Evolutionary conservation across 2,888 invertebrate genomes (phyloP).

Genomic region (Tiliacea aurago): DNA sequence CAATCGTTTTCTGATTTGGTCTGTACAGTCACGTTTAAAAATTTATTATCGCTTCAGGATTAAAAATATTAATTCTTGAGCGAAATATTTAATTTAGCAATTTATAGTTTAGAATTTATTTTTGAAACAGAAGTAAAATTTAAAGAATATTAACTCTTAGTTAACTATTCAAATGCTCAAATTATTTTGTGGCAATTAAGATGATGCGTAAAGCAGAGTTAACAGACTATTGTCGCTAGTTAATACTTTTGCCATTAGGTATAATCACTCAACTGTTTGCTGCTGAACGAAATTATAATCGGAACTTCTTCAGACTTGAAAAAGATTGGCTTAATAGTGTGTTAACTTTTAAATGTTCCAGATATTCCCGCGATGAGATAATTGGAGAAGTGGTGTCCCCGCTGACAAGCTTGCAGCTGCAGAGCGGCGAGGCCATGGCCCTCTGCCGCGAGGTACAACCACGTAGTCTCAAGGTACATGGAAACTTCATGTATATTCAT

Average conservation of each 20-base stretch:
- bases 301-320: not conserved
- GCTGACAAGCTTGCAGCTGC: constrained; percentile 94
- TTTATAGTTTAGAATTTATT: too few relatives aligned
- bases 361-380: constrained; percentile 99
- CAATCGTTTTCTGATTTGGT: not conserved
- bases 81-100: too few relatives aligned
- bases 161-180: not conserved
- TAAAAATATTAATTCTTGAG: too few relatives aligned
- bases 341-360: constrained; percentile 81
- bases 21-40: not conserved
- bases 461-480: constrained; percentile 95
- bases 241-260: too few relatives aligned
- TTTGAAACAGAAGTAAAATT: too few relatives aligned
- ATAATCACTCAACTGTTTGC: too few relatives aligned
- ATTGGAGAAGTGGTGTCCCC: constrained; percentile 99
- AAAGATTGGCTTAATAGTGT: not conserved
- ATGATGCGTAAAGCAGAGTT: not conserved
- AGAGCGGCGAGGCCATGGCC: constrained; percentile 91
- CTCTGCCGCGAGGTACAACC: constrained; percentile 97
- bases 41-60: not conserved
- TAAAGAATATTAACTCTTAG: too few relatives aligned
- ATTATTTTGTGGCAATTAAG: not conserved
- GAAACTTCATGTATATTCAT: not conserved
- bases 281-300: not conserved
- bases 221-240: not conserved